These are phyloP conservation scores for Poliocrania exsul DNA, from an alignment of 2,797 vertebrate genomes.

Conservation along the genomic window DNA sequence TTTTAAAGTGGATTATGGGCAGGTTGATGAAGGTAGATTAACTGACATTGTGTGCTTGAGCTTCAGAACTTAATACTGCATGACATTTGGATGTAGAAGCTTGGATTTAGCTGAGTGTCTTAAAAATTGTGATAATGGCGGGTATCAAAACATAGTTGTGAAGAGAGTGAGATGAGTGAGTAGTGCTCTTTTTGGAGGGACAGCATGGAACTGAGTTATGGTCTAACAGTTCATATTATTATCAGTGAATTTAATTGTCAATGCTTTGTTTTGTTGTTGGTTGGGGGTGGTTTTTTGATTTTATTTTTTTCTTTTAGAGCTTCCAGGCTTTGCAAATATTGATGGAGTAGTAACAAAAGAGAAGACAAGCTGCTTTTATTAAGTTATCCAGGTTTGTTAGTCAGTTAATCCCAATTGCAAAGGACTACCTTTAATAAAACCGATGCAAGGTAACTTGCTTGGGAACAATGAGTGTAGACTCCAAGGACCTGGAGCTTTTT, in stretches of 20 bases:
- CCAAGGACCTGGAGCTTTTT: neutral
- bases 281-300: neutral
- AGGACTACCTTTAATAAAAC: neutral
- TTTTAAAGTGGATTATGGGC: neutral
- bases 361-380: neutral
- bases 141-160: neutral
- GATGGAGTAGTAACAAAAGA: neutral
- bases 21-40: slow-evolving; percentile 29
- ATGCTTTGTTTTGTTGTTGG: neutral
- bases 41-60: neutral
- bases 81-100: slow-evolving; percentile 38
- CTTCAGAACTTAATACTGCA: slow-evolving; percentile 12
- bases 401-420: neutral
- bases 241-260: neutral
- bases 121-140: neutral
- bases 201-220: neutral
- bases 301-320: neutral
- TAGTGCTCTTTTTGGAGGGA: neutral
- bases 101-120: neutral
- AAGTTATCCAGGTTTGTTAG: neutral
- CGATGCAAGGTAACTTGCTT: no score
- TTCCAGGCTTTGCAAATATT: neutral
- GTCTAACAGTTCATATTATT: neutral
- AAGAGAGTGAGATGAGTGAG: neutral
- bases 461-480: accelerated